phyloP scores from a whole-genome alignment of 2,113 vertebrate genomes.

The Conger conger region DNA sequence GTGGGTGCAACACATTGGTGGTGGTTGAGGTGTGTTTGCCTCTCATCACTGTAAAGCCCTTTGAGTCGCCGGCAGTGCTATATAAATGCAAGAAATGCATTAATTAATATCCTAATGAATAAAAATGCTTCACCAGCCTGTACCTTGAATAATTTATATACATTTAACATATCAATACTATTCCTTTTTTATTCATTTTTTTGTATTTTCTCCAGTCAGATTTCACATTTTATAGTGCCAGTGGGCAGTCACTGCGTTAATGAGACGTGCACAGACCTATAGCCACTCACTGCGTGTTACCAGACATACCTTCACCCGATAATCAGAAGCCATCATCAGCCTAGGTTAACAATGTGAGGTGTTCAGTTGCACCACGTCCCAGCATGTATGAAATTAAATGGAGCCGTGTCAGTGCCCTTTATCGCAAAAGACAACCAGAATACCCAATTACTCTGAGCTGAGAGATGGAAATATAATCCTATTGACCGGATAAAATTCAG shows the following conservation, averaged over 20 bases:
- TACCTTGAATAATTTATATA: not conserved
- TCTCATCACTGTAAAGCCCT: too few relatives aligned
- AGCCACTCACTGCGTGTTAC: not conserved
- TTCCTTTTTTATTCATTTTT: not conserved
- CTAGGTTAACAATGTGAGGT: not conserved
- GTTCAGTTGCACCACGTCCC: not conserved
- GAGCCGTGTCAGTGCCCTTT: not conserved
- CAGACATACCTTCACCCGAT: not conserved
- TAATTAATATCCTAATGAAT: constrained; percentile 12
- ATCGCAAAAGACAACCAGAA: not conserved
- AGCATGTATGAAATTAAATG: not conserved
- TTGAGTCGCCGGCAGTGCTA: too few relatives aligned
- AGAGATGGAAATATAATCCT: not conserved
- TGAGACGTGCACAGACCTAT: not conserved
- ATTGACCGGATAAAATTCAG: constrained; percentile 2
- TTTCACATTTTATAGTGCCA: not conserved
- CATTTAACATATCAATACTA: not conserved
- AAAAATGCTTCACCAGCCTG: not conserved
- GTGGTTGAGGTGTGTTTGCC: too few relatives aligned
- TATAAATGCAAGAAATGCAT: too few relatives aligned
- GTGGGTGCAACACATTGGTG: too few relatives aligned
- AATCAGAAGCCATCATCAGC: not conserved
- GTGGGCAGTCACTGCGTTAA: not conserved
- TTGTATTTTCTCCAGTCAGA: not conserved
- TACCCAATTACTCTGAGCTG: not conserved